Evolutionary conservation across 1,140 invertebrate genomes (phyloP), one percentile per base, ranked within the genome.

Genomic region (Leptoteleia sp.): DNA sequence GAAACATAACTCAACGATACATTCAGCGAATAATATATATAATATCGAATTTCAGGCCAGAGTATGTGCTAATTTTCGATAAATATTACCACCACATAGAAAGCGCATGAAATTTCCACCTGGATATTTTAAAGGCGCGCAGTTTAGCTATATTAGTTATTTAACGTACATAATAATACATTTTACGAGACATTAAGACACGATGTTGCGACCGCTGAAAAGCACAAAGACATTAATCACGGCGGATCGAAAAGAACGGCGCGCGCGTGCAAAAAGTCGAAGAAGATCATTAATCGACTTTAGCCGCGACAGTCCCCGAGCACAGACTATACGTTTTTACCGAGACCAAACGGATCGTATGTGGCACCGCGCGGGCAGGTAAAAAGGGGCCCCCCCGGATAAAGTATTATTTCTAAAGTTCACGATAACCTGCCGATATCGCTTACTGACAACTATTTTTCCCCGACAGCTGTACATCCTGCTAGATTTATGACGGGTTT

Each of bases 261-360:
- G 54, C 38, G 31, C 40, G 45, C 38, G 62, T 40, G 62, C 57
- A 76, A 76, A 76, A 76, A 61, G 54, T 38, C 45, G 47, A 61
- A 67, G 37, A 29, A 67, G 61, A 67, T 65, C 72, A 76, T 76
- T 67, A 76, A 76, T 76, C 62, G 72, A 61, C 61, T 76, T 68
- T 61, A 68, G 45, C 55, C 45, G 61, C 71, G 61, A 75, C 61
- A 67, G 71, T 67, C n/a, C 8, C 71, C 52, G 45, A 61, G 54
- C 45, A 43, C 22, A 31, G 57, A 37, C 55, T 72, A 33, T 40
- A 54, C 13, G n/a, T 61, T 75, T 57, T 50, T 27, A 35, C 38
- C 42, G 42, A 55, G 59, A 50, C 52, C 52, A 25, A 54, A 40
- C 52, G 61, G 61, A 65, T 75, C 43, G 38, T 40, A 33, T 22